Evolutionary conservation across 2,888 invertebrate species (phyloP), one percentile per base, ranked within the genome.

Genomic region (Pogonocherus hispidulus): DNA sequence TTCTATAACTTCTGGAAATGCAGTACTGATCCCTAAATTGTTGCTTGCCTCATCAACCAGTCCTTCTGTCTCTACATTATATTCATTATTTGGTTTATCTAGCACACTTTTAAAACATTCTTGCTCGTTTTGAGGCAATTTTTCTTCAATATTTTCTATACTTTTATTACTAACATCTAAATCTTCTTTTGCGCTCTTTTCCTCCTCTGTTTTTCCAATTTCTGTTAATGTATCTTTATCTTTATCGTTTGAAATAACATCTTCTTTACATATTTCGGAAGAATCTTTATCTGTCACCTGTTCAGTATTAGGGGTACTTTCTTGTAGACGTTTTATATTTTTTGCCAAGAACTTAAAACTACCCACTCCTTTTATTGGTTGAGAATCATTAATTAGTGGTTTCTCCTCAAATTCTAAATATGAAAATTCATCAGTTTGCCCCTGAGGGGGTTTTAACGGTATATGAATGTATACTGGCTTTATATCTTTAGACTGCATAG

Each of bases 401-500:
- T 77, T 76, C 19, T 79, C 79, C 59, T 80, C 82, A 70, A 81
- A 81, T 76, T 83, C 84, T 18, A 84, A 71, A 70, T 84, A 74
- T 0, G 85, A 85, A 73, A 84, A 84, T 75, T 85, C 83, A 63
- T 85, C 85, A 0, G 81, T 81, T 79, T 84, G 72, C 6, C 84
- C 85, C 3, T 81, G 78, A 5, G 84, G 84, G 57, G 84, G 84
- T 78, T 85, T 85, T 9, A 86, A 71, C 2, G 86, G 86, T 74
- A 86, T 85, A 70, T 85, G 82, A 66, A 86, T 85, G 67, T 85
- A 84, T 20, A 82, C 78, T 1, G 84, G 84, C 51, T 75, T 78
- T 14, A 72, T 74, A 32, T 79, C 68, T 67, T 77, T 77, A 1
- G 74, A 41, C 55, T 73, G 64, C 18, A 60, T 16, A 37, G 49